A percentile compares a stretch with the other conserved stretches of the same genome.
Conservation (phyloP, 1,140 invertebrate genomes). For the Drosophila busckii region DNA sequence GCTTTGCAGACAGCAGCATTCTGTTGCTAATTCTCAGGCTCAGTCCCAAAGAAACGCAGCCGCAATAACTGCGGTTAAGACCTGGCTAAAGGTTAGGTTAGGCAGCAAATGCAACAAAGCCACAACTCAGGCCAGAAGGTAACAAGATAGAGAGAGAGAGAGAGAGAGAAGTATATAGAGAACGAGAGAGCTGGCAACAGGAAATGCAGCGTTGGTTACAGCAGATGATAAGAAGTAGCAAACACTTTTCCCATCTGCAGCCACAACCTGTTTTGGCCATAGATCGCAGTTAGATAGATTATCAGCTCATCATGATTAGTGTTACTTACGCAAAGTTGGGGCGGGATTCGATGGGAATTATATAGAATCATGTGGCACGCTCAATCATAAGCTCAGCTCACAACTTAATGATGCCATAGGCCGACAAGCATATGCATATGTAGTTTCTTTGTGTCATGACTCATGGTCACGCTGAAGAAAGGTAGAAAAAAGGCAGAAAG, state of each 20-base stretch:
- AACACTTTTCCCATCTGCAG: too few relatives aligned
- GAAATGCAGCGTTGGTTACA: constrained; percentile 28
- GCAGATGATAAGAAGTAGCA: too few relatives aligned
- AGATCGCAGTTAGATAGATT: too few relatives aligned
- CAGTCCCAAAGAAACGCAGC: constrained; percentile 8
- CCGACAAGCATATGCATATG: not conserved
- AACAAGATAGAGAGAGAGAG: not conserved
- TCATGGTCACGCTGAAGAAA: constrained; percentile 36
- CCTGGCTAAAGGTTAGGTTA: constrained; percentile 48
- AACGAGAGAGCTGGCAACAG: constrained; percentile 1
- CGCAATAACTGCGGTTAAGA: constrained; percentile 7
- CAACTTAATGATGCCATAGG: too few relatives aligned
- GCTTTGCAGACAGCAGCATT: constrained; percentile 21
- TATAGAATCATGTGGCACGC: too few relatives aligned
- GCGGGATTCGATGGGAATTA: too few relatives aligned
- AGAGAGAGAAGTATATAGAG: not conserved
- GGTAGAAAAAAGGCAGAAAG: constrained; percentile 31
- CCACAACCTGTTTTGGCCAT: too few relatives aligned
- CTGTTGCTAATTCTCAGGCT: not conserved
- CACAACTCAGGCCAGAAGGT: too few relatives aligned
- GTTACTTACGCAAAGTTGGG: too few relatives aligned
- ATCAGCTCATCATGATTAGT: too few relatives aligned
- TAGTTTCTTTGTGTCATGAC: constrained; percentile 15
- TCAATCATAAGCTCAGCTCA: too few relatives aligned
- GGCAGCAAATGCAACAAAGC: constrained; percentile 9